Evolutionary conservation across 2,888 invertebrate genomes (phyloP).

Genomic region (Campoplex nolae): DNA sequence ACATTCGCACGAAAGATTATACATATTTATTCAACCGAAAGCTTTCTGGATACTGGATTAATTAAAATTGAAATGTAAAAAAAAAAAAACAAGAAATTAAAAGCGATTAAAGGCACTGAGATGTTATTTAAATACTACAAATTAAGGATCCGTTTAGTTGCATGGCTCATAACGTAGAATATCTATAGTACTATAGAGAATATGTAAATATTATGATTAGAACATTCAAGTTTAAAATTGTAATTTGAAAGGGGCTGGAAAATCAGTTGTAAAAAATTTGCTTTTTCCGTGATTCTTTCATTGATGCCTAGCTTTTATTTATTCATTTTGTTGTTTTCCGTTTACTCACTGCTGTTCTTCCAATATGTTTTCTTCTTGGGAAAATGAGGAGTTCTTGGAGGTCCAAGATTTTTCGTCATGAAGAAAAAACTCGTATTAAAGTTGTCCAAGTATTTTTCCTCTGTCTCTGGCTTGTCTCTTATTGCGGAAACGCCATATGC

Average conservation of each 20-base stretch:
- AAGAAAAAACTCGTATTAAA: background rate
- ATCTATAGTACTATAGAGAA: too few relatives aligned
- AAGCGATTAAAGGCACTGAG: background rate
- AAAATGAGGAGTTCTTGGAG: too few relatives aligned
- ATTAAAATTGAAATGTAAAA: background rate
- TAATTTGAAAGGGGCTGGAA: too few relatives aligned
- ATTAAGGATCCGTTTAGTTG: background rate
- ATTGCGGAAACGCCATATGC: constrained; percentile 53
- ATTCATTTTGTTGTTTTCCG: too few relatives aligned
- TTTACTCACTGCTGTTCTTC: too few relatives aligned
- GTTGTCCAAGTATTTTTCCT: background rate
- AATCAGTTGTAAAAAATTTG: too few relatives aligned
- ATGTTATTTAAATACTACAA: constrained; percentile 13
- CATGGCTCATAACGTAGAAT: too few relatives aligned
- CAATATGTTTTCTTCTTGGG: too few relatives aligned
- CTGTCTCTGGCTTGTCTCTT: constrained; percentile 21
- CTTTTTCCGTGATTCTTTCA: too few relatives aligned
- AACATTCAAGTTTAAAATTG: too few relatives aligned
- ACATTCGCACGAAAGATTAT: constrained; percentile 18
- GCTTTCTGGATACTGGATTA: constrained; percentile 31
- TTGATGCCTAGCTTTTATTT: too few relatives aligned
- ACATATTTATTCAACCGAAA: constrained; percentile 19
- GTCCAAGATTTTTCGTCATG: background rate
- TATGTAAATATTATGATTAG: too few relatives aligned
- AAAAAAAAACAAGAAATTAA: constrained; percentile 4